Evolutionary conservation across 2,113 vertebrate genomes (phyloP), one percentile per base, ranked within the genome.

Genomic region (Hemichromis elongatus): DNA sequence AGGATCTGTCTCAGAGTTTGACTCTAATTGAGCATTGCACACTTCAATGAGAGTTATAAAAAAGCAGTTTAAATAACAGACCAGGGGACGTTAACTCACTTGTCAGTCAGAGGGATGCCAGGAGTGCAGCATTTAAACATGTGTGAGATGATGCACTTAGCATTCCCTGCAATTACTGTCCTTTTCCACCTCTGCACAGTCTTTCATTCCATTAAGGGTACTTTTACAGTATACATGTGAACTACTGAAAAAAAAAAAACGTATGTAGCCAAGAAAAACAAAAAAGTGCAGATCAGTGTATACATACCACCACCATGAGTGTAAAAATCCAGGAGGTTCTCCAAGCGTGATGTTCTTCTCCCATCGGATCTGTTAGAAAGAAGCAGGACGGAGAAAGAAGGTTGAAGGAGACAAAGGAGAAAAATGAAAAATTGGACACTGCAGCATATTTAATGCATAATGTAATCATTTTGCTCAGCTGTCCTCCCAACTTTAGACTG

Each of bases 281-380:
- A 50, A 40, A 84, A 63, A 19, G 7, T 83, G 33, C 63, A 19
- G 28, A 86, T 77, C 7, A 59, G 63, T 7, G 35, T 77, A 84
- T 94, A 96, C 96, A 50, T 95, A 96, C 96, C 96, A 96, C 96
- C 96, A 96, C 96, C 96, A 96, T 81, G 96, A 96, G 92, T 96
- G 96, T 92, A 96, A 88, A 94, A 96, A 96, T 95, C 95, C 95
- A 80, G 95, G 95, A 83, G 95, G 95, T 91, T 96, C 96, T 90
- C 96, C 96, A 42, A 96, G 95, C 83, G 96, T 96, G 90, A 96
- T 96, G 92, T 96, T 96, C 94, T 96, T 96, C 92, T 96, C 96
- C 96, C 96, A 96, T 96, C 96, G 96, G 89, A 96, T 96, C 96
- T 93, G 86, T 78, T 61, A 84, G 80, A 35, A 55, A 88, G 30